Conservation (phyloP, 2,797 vertebrate genomes). For the Eulemur albifrons region DNA sequence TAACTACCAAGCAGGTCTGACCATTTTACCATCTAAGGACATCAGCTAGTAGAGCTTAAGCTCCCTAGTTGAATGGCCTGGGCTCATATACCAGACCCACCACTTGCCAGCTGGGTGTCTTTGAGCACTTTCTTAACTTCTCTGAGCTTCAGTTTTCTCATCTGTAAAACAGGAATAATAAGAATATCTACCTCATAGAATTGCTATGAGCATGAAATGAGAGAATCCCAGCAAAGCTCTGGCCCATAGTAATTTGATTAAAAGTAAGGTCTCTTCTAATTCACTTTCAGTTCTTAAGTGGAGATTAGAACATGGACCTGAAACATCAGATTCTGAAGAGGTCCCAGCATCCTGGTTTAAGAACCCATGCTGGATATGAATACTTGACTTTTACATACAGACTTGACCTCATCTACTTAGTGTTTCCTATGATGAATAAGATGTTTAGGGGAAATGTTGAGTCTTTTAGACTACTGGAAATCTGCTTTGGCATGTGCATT, state of each 20-base stretch:
- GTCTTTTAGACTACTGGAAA: not conserved
- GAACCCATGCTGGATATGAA: not conserved
- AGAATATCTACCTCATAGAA: not conserved
- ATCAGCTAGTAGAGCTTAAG: not conserved
- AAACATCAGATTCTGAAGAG: not conserved
- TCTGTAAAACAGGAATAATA: not conserved
- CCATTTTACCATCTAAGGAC: not conserved
- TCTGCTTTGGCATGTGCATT: not conserved
- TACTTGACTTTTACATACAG: not conserved
- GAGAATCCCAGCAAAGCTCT: not conserved
- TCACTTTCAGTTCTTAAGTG: not conserved
- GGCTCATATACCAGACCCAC: not conserved
- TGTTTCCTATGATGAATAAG: not conserved
- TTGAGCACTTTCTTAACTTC: not conserved
- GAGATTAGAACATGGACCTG: not conserved
- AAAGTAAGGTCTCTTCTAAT: not conserved
- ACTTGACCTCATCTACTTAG: not conserved
- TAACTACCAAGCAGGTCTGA: not conserved
- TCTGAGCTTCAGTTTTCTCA: not conserved
- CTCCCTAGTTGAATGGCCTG: not conserved
- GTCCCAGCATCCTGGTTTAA: not conserved
- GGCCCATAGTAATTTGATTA: not conserved
- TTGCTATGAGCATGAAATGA: not conserved
- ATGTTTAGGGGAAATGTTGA: not conserved
- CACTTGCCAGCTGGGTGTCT: not conserved